Conservation (phyloP, 64 coral and sea anemone genomes). For the Astreopora myriophthalma region DNA sequence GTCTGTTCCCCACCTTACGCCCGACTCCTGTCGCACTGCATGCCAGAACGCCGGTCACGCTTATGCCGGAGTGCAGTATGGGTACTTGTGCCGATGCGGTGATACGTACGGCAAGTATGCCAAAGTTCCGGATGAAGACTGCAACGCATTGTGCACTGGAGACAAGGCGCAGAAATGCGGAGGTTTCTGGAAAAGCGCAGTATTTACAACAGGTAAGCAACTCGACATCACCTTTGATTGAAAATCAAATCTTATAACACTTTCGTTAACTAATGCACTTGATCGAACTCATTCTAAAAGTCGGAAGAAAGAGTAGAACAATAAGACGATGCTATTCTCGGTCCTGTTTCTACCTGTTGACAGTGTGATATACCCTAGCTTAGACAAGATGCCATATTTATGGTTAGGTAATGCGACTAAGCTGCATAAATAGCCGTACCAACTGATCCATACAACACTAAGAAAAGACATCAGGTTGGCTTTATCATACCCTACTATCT, state of each 20-base stretch:
- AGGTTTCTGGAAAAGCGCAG: constrained; percentile 88
- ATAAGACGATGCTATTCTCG: no score
- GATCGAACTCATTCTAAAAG: no score
- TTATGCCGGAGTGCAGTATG: constrained; percentile 95
- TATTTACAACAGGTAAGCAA: constrained; percentile 86
- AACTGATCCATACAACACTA: no score
- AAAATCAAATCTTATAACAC: not conserved
- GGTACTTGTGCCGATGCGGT: constrained; percentile 97
- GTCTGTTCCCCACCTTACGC: constrained; percentile 83
- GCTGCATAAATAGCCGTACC: no score
- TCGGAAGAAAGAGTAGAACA: no score
- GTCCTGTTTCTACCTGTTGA: no score
- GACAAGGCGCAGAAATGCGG: constrained; percentile 88
- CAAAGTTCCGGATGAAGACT: constrained; percentile 71
- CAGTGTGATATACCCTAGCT: no score
- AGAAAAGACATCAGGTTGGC: no score
- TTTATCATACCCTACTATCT: no score
- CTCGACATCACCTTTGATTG: not conserved
- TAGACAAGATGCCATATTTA: no score
- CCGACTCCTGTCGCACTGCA: constrained; percentile 75
- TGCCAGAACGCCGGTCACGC: constrained; percentile 78
- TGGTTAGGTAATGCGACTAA: no score
- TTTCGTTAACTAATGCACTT: no score
- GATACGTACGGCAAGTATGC: constrained; percentile 89
- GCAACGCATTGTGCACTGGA: constrained; percentile 78